Base-by-base conservation (phyloP, 1,140 invertebrate species). In the Wasmannia auropunctata region DNA sequence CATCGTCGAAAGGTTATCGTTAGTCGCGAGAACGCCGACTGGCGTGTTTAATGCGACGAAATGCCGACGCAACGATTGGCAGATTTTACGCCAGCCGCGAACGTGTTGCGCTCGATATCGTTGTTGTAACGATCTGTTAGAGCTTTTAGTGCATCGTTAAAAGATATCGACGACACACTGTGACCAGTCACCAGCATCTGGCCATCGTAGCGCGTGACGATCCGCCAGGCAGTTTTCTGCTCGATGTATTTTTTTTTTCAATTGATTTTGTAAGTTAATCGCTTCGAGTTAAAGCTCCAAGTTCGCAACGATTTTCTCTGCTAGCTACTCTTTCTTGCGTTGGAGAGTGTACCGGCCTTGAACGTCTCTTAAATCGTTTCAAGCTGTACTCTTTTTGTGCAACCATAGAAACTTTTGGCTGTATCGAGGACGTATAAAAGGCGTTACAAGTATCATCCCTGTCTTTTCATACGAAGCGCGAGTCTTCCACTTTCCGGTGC, bases 91-190 rank as follows among this genome's bases (percentile, higher is more conserved):
- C 51, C 25, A 46, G 51, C 79, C 51, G 28, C 51, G 65, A 72
- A 83, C 49, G 51, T 58, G 49, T 51, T 11, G 51, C 51, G 49
- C 22, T 22, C 49, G 22, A 69, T 80, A 69, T 31, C 62, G 31
- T 56, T 56, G 77, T 72, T 72, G 37, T 56, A 72, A 81, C 79
- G 65, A 72, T 83, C 67, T 83, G 67, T 72, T 43, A 37, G 37
- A 72, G 77, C 63, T 70, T 81, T 81, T 81, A 81, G 63, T 81
- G 49, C 65, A 81, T 72, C 65, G 65, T 81, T 81, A 81, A 81
- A 81, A 58, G 49, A 81, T 70, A 81, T n/a, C 63, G 49, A 70
- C 65, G 46, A 51, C 31, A 34, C 76, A 14, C 31, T 40, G 16
- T 19, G 46, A 22, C 16, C 19, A 16, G 43, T n/a, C 31, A 31